These are phyloP conservation scores for Aplochiton taeniatus DNA, from an alignment of 2,797 vertebrate species.

Conservation along the genomic window DNA sequence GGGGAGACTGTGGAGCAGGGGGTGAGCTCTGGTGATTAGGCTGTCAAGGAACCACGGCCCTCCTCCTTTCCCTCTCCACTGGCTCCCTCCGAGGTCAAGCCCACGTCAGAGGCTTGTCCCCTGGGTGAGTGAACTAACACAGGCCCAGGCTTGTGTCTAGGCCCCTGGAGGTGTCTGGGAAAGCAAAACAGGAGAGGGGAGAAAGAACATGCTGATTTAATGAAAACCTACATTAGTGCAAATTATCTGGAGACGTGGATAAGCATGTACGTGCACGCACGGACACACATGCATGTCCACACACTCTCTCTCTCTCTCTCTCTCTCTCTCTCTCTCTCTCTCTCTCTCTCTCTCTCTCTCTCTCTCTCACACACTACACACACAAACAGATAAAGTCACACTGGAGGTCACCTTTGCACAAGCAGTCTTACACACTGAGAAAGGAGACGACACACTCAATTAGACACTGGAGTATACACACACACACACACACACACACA, in stretches of 20 bases:
- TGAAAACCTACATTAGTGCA: constrained; percentile 51
- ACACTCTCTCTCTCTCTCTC: not conserved
- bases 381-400: too few species aligned
- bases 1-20: constrained; percentile 29
- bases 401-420: too few species aligned
- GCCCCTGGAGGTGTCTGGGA: constrained; percentile 67
- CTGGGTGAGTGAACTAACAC: constrained; percentile 64
- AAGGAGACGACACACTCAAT: too few species aligned
- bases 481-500: not conserved
- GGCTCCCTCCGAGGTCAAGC: constrained; percentile 65
- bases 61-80: constrained; percentile 46
- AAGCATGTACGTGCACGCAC: constrained; percentile 1
- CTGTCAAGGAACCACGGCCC: constrained; percentile 50
- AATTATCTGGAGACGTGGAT: constrained; percentile 25
- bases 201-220: constrained; percentile 51
- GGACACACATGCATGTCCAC: not conserved
- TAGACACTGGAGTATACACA: too few species aligned
- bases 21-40: constrained; percentile 54
- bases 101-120: constrained; percentile 67
- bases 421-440: too few species aligned
- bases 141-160: constrained; percentile 65
- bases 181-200: constrained; percentile 51
- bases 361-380: too few species aligned
- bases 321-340: constrained; percentile 3
- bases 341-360: too few species aligned